phyloP scores from a whole-genome alignment of 2,797 vertebrate species.

The Picus viridis region DNA sequence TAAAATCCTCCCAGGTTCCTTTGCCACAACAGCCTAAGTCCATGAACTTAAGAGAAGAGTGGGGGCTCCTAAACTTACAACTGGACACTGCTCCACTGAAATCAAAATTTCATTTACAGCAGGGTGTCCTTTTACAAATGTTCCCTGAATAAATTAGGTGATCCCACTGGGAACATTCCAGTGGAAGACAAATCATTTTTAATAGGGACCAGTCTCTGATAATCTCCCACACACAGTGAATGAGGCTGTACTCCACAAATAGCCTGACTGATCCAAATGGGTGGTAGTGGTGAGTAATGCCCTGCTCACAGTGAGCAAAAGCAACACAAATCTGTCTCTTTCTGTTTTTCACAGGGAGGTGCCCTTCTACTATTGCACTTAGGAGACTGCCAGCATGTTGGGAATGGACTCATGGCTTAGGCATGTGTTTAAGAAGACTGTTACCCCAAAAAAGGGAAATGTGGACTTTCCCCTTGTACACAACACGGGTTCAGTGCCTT shows the following conservation, averaged over 20 bases:
- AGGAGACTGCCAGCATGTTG: not conserved
- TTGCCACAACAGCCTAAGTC: not conserved
- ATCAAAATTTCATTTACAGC: not conserved
- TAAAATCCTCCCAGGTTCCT: not conserved
- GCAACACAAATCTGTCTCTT: not conserved
- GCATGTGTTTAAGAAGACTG: not conserved
- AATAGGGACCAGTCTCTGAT: not conserved
- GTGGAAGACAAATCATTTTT: not conserved
- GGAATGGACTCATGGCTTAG: not conserved
- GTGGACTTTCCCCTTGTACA: not conserved
- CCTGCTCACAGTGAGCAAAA: not conserved
- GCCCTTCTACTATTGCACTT: not conserved
- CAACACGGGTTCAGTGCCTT: not conserved
- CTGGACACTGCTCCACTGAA: not conserved
- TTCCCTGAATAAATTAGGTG: not conserved
- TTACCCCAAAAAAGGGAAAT: not conserved
- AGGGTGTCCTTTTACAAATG: not conserved
- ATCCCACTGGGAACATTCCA: not conserved
- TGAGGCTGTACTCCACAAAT: not conserved
- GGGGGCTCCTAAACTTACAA: not conserved
- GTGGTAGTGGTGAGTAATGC: slow-evolving; percentile 19
- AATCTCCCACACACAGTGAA: not conserved
- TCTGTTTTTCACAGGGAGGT: not conserved
- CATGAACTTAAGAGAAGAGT: not conserved
- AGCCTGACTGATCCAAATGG: not conserved